Base-by-base conservation (phyloP, 2,888 invertebrate species). In the Ditylenchus weischeri region DNA sequence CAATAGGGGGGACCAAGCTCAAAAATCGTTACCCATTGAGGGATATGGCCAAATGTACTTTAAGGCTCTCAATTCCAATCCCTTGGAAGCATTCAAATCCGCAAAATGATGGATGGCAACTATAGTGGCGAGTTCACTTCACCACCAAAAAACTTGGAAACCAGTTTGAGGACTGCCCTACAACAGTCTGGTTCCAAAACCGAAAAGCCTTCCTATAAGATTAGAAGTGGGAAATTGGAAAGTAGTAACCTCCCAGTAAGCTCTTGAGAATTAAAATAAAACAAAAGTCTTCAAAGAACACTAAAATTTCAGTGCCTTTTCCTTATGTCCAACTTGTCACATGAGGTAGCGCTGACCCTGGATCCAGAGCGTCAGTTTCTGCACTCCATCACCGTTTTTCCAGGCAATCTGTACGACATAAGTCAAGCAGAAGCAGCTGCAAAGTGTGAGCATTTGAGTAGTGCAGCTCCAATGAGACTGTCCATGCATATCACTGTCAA, bases 371-470 rank as follows among this genome's bases (percentile, higher is more conserved):
- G 71, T 19, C 76, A 74, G 23, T 64, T 71, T 19, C 18, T 81
- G 11, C 68, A 72, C 35, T 77, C 79, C 10, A 60, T 80, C 29
- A 75, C 81, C n/a, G 70, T 80, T 10, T 80, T 76, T 66, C 79
- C 80, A 11, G 75, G 74, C 19, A 68, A 69, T 29, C 10, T 74
- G 19, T 68, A 76, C 64, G 68, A 73, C 59, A 51, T 62, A 49
- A 36, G 43, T 36, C 47, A 10, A 10, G 43, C 49, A n/a, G n/a
- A 38, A 21, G 61, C 64, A 15, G 70, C 47, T 7, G 18, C 62
- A 4, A 29, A 21, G 21, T 29, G 38, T 29, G 48, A 18, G 29
- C 74, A 18, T 23, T 21, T 29, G 13, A 19, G 10, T 1, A 35
- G 59, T 10, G 23, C 13, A 13, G 57, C 13, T 29, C 29, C 57